Base-by-base conservation (phyloP, 2,113 vertebrate genomes). In the Brachypteracias leptosomus region DNA sequence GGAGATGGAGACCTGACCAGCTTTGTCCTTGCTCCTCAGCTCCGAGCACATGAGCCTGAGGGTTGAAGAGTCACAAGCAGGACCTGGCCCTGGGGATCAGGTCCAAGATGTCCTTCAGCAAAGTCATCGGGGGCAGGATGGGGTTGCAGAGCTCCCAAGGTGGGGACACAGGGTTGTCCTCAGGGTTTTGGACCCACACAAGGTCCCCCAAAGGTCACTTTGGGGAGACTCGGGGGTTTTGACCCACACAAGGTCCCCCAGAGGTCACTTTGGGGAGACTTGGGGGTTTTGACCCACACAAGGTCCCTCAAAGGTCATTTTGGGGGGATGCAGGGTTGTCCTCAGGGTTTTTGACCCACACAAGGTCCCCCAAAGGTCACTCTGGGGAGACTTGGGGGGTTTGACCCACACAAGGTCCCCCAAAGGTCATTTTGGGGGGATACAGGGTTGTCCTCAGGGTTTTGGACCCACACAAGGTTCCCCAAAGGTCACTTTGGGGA, bases 161-260 rank as follows among this genome's bases (percentile, higher is more conserved):
- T 10, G 57, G 57, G 42, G 29, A 7, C 38, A 49, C 68, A 2
- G 1, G 2, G 35, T 11, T 55, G 44, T 73, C 80, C 71, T 44
- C 1, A 2, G 38, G 20, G 8, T 10, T 18, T n/a, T 18, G 3
- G 6, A 8, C 18, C 33, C 19, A 13, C 16, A 2, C 11, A 3
- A 55, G 49, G 33, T 8, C 7, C 42, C 42, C n/a, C n/a, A n/a
- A n/a, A n/a, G n/a, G n/a, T n/a, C n/a, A n/a, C n/a, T n/a, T n/a
- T n/a, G n/a, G n/a, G n/a, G n/a, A n/a, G n/a, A n/a, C 71, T 44
- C 1, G 2, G 38, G 20, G 8, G 8, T 18, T n/a, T 18, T 3
- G 6, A 8, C 18, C 33, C 19, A 13, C 16, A 2, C 11, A 3
- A 55, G 49, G 33, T 8, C 7, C 42, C 42, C n/a, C n/a, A n/a